A percentile compares a stretch with the other conserved stretches of the same genome.
Evolutionary conservation across 2,888 invertebrate genomes (phyloP).

Genomic region (Stenotaenia linearis): DNA sequence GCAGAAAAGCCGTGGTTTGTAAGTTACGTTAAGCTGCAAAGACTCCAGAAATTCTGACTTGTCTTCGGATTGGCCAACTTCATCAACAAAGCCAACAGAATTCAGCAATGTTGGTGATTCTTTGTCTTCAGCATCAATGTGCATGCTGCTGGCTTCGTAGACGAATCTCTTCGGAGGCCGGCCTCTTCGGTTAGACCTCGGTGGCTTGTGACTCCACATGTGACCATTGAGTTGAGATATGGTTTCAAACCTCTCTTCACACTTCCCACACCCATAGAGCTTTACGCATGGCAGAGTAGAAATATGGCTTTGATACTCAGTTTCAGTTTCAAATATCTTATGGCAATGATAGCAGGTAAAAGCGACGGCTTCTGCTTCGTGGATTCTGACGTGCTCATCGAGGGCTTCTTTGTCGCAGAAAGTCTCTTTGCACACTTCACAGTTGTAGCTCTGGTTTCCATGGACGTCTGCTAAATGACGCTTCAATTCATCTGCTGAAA

Average conservation of each 20-base stretch:
- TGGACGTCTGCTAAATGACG: background rate
- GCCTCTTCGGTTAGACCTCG: constrained; percentile 27
- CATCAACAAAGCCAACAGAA: background rate
- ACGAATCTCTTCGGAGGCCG: constrained; percentile 27
- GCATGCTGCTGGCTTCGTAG: background rate
- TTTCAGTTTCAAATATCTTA: background rate
- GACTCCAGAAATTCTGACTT: background rate
- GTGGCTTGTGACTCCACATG: constrained; percentile 30
- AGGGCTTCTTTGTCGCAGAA: background rate
- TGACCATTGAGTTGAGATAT: constrained; percentile 27
- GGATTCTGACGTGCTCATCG: background rate
- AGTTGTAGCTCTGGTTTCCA: background rate
- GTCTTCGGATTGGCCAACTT: background rate
- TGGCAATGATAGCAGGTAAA: constrained; percentile 28
- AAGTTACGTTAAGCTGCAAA: background rate
- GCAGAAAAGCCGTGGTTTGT: constrained; percentile 24
- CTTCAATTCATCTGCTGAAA: background rate
- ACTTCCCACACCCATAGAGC: constrained; percentile 28
- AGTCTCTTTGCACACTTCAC: background rate
- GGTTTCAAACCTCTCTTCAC: constrained; percentile 24
- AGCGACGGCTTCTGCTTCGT: background rate
- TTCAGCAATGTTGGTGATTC: background rate
- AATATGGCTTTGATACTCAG: constrained; percentile 3
- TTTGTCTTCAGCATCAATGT: background rate
- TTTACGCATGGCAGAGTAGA: constrained; percentile 24